Base-by-base conservation (phyloP, 64 coral and sea anemone genomes). In the Dendronephthya gigantea region DNA sequence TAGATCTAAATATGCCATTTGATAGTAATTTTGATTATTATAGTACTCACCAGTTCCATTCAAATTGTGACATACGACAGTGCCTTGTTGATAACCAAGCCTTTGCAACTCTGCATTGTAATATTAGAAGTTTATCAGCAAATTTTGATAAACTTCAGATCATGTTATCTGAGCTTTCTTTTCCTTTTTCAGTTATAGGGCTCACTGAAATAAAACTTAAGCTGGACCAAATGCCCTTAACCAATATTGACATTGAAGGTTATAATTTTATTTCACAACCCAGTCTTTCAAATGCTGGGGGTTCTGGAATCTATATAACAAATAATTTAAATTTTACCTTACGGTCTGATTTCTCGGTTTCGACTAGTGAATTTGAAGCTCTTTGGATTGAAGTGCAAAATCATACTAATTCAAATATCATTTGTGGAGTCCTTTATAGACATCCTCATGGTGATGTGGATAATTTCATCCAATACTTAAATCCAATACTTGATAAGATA, bases 121-220 rank as follows among this genome's bases (percentile, higher is more conserved):
- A n/a, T n/a, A n/a, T n/a, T n/a, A n/a, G n/a, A n/a, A n/a, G n/a
- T n/a, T n/a, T n/a, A n/a, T n/a, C n/a, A n/a, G n/a, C n/a, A n/a
- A n/a, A n/a, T n/a, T n/a, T n/a, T n/a, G n/a, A n/a, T n/a, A n/a
- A n/a, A n/a, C n/a, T n/a, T n/a, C n/a, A n/a, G n/a, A n/a, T n/a
- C n/a, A n/a, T n/a, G n/a, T n/a, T n/a, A n/a, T n/a, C n/a, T n/a
- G n/a, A n/a, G n/a, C n/a, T n/a, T n/a, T 70, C 7, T 9, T 70
- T 70, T 70, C 66, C 66, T 6, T 70, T 70, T 70, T 70, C 66
- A 7, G 6, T 70, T 9, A 70, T 70, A 9, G 66, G 19, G 6
- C 6, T 70, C 9, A 70, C 66, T 70, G 66, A 70, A 31, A 70
- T n/a, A 70, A 70, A 70, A 70, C 9, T 70, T 70, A 70, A 70